These are phyloP conservation scores for Drosophila multiciliata DNA, from an alignment of 2,888 invertebrate species.

Conservation along the genomic window DNA sequence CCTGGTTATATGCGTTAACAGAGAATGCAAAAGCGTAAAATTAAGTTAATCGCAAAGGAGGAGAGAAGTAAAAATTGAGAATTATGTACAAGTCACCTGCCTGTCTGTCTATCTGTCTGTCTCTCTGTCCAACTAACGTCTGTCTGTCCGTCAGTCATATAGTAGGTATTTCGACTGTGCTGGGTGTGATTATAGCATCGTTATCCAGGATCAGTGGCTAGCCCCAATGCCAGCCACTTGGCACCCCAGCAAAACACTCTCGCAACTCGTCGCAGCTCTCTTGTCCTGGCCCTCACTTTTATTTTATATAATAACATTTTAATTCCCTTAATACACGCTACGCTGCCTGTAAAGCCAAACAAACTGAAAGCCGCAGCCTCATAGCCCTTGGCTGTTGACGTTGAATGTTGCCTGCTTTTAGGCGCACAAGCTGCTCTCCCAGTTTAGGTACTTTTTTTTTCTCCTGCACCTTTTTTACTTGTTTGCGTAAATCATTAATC, in stretches of 20 bases:
- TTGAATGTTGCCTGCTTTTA: constrained; percentile 47
- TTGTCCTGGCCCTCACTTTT: constrained; percentile 32
- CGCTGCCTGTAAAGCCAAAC: constrained; percentile 73
- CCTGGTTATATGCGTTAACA: constrained; percentile 42
- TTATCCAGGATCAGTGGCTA: constrained; percentile 77
- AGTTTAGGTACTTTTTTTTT: constrained; percentile 24
- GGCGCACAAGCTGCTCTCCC: constrained; percentile 46
- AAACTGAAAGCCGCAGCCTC: constrained; percentile 56
- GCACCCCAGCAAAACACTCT: constrained; percentile 31
- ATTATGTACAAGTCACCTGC: constrained; percentile 62
- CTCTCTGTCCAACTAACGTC: neutral
- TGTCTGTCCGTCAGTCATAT: constrained; percentile 52
- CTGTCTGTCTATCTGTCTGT: constrained; percentile 22
- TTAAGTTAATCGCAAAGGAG: constrained; percentile 62
- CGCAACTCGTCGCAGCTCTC: constrained; percentile 1
- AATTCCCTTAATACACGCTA: constrained; percentile 80
- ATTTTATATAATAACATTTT: constrained; percentile 77
- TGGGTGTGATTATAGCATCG: constrained; percentile 77
- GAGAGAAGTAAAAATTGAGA: constrained; percentile 59
- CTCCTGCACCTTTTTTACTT: constrained; percentile 25
- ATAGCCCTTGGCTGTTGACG: constrained; percentile 46
- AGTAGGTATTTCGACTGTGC: constrained; percentile 32
- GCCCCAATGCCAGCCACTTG: constrained; percentile 40
- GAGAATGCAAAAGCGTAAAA: constrained; percentile 73
- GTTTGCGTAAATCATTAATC: constrained; percentile 77